Percentiles rank a stretch among this genome's conserved stretches.
Evolutionary conservation across 2,113 vertebrate species (phyloP).

Genomic region (Colius striatus): DNA sequence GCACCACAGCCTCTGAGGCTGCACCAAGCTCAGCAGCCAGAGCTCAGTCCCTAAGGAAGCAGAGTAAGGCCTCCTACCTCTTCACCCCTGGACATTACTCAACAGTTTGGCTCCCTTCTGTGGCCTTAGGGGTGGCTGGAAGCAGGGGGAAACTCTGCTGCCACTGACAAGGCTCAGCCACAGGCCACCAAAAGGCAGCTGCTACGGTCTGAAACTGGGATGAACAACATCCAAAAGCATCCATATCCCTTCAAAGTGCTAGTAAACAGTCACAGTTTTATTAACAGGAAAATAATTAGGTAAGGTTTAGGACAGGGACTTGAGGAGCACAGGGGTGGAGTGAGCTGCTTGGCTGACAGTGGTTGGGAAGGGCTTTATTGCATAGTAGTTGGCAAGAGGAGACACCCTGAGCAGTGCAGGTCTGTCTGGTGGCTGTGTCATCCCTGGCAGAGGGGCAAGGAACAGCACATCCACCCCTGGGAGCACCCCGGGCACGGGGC

Average conservation of each 20-base stretch:
- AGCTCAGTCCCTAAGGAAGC: neutral
- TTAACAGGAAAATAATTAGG: neutral
- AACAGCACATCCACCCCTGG: neutral
- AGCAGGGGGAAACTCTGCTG: neutral
- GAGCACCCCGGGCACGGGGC: neutral
- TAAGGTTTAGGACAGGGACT: neutral
- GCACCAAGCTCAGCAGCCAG: neutral
- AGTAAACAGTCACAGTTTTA: neutral
- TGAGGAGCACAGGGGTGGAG: neutral
- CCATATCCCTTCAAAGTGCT: neutral
- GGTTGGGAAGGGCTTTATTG: constrained; percentile 15
- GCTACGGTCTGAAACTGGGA: neutral
- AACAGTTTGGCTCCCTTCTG: neutral
- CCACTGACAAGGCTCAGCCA: neutral
- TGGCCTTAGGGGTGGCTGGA: neutral
- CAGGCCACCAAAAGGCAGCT: accelerated
- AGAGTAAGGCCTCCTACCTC: neutral
- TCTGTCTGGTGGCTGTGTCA: too few species aligned
- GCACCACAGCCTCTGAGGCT: neutral
- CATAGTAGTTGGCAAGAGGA: constrained; percentile 9
- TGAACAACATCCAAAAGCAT: neutral
- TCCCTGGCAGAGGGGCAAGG: neutral
- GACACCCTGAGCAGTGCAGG: neutral
- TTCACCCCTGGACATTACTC: neutral
- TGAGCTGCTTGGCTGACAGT: accelerated